These are phyloP conservation scores for Lordiphosa mommai DNA, from an alignment of 1,140 invertebrate genomes.

Conservation along the genomic window DNA sequence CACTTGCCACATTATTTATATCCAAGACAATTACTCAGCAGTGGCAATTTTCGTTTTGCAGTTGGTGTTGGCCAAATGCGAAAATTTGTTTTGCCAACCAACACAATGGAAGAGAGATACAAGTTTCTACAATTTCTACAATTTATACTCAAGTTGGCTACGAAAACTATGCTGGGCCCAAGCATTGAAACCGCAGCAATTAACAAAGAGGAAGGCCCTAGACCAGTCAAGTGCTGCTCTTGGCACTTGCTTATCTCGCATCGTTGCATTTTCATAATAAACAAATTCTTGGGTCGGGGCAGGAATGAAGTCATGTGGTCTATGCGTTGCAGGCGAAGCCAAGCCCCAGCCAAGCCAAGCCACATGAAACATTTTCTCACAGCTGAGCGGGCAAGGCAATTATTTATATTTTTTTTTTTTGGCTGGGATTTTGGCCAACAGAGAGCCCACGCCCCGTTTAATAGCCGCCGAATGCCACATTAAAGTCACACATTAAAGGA, in stretches of 20 bases:
- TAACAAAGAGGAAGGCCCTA: slow-evolving; percentile 41
- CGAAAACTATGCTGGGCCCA: slow-evolving; percentile 55
- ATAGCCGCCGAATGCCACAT: slow-evolving; percentile 21
- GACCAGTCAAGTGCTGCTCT: slow-evolving; percentile 47
- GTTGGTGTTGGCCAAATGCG: slow-evolving; percentile 1
- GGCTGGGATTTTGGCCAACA: neutral
- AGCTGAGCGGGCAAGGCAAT: slow-evolving; percentile 74
- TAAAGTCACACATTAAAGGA: slow-evolving; percentile 56
- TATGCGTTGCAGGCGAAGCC: slow-evolving; percentile 55
- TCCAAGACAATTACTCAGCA: slow-evolving; percentile 7
- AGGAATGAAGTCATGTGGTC: slow-evolving; percentile 41
- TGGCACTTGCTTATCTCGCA: slow-evolving; percentile 74
- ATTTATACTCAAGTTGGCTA: slow-evolving; percentile 9
- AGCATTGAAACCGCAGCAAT: slow-evolving; percentile 59
- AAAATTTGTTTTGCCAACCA: slow-evolving; percentile 5
- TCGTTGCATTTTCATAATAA: slow-evolving; percentile 76
- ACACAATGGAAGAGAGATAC: slow-evolving; percentile 1
- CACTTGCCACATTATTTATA: slow-evolving; percentile 16
- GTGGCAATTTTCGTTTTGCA: no score
- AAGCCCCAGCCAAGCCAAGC: slow-evolving; percentile 2
- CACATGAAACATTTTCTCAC: slow-evolving; percentile 56
- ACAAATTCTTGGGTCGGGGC: slow-evolving; percentile 46
- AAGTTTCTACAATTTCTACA: slow-evolving; percentile 10
- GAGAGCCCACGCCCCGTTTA: slow-evolving; percentile 6
- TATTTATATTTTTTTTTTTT: slow-evolving; percentile 63